Evolutionary conservation across 2,888 invertebrate genomes (phyloP).

Genomic region (Piscicola geometra): DNA sequence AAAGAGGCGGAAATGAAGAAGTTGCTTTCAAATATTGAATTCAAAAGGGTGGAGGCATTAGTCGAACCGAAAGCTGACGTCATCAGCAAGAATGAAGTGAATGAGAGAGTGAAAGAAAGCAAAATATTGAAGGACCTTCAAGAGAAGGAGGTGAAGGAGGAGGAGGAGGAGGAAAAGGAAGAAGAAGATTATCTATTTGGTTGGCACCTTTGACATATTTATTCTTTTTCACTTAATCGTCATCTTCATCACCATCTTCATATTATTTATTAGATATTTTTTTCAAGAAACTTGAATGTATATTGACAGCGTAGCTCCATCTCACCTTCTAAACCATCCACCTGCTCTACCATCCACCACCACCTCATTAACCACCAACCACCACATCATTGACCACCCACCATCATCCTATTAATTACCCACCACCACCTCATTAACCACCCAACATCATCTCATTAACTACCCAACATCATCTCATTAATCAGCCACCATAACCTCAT

Average conservation of each 20-base stretch:
- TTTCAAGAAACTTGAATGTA: not conserved
- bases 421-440: not conserved
- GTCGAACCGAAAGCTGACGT: not conserved
- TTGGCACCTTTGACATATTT: not conserved
- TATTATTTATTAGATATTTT: too few species aligned
- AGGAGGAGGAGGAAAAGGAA: not conserved
- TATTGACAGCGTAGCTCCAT: not conserved
- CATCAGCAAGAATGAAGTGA: not conserved
- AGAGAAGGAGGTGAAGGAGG: slow-evolving; percentile 1
- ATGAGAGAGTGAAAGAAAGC: not conserved
- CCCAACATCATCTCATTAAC: too few species aligned
- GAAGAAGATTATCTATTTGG: not conserved
- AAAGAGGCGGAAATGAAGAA: not conserved
- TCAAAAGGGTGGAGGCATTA: not conserved
- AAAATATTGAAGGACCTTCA: not conserved
- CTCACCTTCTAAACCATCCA: not conserved
- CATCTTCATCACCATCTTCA: too few species aligned
- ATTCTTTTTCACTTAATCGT: not conserved
- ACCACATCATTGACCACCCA: not conserved
- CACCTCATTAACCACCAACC: not conserved
- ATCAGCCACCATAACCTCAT: not conserved
- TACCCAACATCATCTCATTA: too few species aligned
- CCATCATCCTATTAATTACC: too few species aligned
- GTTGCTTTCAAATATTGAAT: not conserved
- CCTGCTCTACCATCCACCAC: not conserved